Evolutionary conservation across 64 coral and sea anemone species (phyloP), one percentile per base, ranked within the genome.

Genomic region (Cladopsammia gracilis): DNA sequence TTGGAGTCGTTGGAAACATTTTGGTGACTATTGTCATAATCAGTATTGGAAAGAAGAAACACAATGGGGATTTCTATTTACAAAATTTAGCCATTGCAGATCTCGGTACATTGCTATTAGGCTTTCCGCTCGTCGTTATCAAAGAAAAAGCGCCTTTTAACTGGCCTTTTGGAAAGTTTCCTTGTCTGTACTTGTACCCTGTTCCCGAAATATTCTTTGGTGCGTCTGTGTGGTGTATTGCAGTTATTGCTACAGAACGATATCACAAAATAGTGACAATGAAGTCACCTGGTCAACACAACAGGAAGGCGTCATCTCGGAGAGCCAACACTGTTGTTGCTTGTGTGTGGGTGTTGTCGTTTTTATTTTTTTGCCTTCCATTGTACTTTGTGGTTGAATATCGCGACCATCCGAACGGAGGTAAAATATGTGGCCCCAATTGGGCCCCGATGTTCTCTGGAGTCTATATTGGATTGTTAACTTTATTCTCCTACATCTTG

Each of bases 61-160:
- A 77, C 50, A 42, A 54, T 12, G 79, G 72, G 15, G 82, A 89
- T 22, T 62, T 89, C 8, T 94, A 83, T 54, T 58, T 94, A 23
- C 86, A 73, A 25, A 94, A 75, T 42, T 84, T 94, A 73, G 86
- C 92, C 15, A 18, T 94, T 64, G 92, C 92, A 12, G 92, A 94
- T 61, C 70, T 94, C 5, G 92, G 92, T 43, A 44, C 82, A 11
- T 44, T 94, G 15, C 24, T 89, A 19, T 24, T 89, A 2, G 64
- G 48, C n/a, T 84, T 89, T 54, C 76, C 92, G 3, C 20, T 89
- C 45, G 77, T 79, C 0, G 68, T 71, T 58, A 73, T 94, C 46
- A 94, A 72, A 74, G 92, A 94, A 22, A 64, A 73, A 18, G 18
- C 65, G 14, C 86, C 86, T 16, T 89, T 56, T 5, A 46, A 51